Evolutionary conservation across 2,888 invertebrate genomes (phyloP), one percentile per base, ranked within the genome.

Genomic region (Drosophila meridiana): DNA sequence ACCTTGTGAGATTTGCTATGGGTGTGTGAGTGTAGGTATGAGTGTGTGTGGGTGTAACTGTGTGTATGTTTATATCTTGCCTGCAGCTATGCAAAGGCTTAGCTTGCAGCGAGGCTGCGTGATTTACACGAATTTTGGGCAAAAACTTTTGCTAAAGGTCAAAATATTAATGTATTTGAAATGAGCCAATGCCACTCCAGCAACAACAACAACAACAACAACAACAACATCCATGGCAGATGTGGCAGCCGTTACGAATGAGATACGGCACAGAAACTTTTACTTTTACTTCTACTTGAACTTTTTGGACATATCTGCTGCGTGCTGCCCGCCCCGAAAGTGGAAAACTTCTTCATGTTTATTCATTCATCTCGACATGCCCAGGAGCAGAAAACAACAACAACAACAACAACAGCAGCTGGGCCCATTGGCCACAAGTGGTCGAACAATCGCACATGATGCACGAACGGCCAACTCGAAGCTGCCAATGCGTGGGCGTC

Each of bases 101-200:
- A 34, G 60, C 67, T 26, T 52, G 40, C 48, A 50, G 32, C 32
- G 8, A n/a, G 8, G 30, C 40, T 30, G 55, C 65, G 70, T 70
- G 84, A 87, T 80, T 78, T 78, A 61, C 69, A 70, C 85, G 80
- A 73, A 59, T 78, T 89, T 71, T 68, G 67, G 71, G 65, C 52
- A 48, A 58, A 40, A 42, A 50, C 50, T 50, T 68, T 55, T 58
- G 47, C 65, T 59, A 76, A 85, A 87, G 88, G 89, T 89, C 86
- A 87, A 76, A 89, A 89, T 89, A 83, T 87, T 89, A 89, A 86
- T 86, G 88, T 86, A 85, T 89, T 86, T 89, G 78, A 89, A 85
- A 82, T 87, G 82, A 84, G 73, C 60, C 76, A 79, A 72, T 68
- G 57, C 47, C 61, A 55, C 38, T 34, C 3, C 34, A 34, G 0